Evolutionary conservation across 2,888 invertebrate species (phyloP), one percentile per base, ranked within the genome.

Genomic region (Ectemnius lituratus): DNA sequence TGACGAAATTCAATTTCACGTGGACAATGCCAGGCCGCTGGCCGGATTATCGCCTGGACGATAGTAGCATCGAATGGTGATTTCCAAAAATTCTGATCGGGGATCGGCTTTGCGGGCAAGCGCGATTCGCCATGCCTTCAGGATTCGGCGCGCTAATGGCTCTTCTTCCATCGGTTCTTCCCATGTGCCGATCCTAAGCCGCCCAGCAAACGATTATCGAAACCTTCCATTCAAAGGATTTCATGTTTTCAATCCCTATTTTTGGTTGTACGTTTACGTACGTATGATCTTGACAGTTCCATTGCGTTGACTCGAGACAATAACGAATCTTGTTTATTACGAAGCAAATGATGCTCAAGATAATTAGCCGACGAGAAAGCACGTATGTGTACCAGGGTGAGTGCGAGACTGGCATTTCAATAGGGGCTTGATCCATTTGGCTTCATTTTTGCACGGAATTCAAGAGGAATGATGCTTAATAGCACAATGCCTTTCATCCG

Each of bases 1-100:
- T 88, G 90, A 90, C 88, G 75, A 90, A 88, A 90, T 90, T 90
- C 88, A 87, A 90, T 90, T 90, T 88, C 80, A 75, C 80, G 67
- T 66, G 60, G 78, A 83, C 83, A 83, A 83, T 83, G 62, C 69
- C 28, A 11, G 37, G 8, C 37, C 14, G 60, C 67, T 66, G 70
- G 73, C 56, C 59, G 77, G 83, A 83, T 84, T 79, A 81, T 81
- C 76, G 63, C 65, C 60, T 37, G 37, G 37, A 37, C 37, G 66
- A 62, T 57, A 68, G 27, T 60, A 46, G 49, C 62, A 67, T 72
- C 52, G 73, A 46, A 14, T 52, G 52, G 37, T 66, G 80, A 83
- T 87, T 88, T 88, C 83, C 86, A 80, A 80, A 84, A 86, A 86
- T 84, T 81, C 83, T 80, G 37, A 37, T 73, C 23, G 62, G 71